Base-by-base conservation (phyloP, 1,140 invertebrate genomes). In the Venturia canescens region DNA sequence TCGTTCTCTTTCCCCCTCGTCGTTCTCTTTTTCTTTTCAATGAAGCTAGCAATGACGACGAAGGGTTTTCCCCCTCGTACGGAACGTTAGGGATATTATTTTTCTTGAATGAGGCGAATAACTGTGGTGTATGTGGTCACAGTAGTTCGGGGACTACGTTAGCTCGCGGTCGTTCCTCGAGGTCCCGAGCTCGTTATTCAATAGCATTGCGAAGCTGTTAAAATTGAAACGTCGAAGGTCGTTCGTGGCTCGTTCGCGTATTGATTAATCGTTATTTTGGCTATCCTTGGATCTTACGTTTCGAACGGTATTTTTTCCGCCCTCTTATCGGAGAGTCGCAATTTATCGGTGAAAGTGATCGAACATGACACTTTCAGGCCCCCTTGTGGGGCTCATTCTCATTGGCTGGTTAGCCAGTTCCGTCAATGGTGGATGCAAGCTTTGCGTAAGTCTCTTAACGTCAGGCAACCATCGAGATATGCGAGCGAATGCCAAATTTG, bases 81-180 rank as follows among this genome's bases (percentile, higher is more conserved):
- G 57, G 27, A 21, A 11, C 23, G 23, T 23, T 9, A 4, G 21
- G 6, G 70, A 26, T 72, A 67, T 78, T 63, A 48, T 78, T 78
- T 78, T 78, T 67, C 34, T 16, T 26, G 76, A 69, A 78, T n/a
- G 66, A 78, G 18, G 21, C 78, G 67, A 38, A 81, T 80, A 70
- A 70, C 67, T 38, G 34, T 11, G 9, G 31, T 70, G 67, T 38
- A n/a, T 60, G 26, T 13, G n/a, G 31, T 27, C 66, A 31, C 84
- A 88, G 84, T 87, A 82, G n/a, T 78, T 67, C 13, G 78, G 23
- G 80, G 78, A 53, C 85, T 67, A 80, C 80, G 71, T 82, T 77
- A 53, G 53, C 48, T 80, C 78, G 71, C 78, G 66, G 83, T 84
- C 67, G 80, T 70, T 77, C 21, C 29, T 75, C 53, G 44, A 21